Evolutionary conservation across 2,113 vertebrate species (phyloP).

Genomic region (Hystrix brachyura): DNA sequence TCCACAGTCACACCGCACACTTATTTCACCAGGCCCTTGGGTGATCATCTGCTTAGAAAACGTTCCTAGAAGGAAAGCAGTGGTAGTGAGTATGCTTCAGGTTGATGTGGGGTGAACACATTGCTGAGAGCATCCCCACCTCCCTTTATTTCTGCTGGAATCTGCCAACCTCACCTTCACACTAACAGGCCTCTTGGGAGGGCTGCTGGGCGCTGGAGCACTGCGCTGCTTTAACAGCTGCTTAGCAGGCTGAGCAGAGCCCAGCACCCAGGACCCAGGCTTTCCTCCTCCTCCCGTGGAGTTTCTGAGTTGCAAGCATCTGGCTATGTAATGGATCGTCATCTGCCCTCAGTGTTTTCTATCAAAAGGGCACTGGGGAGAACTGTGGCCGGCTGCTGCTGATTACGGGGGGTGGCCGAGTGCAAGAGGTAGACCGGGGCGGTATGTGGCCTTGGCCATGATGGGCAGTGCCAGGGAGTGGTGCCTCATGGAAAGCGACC

Average conservation of each 20-base stretch:
- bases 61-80: not conserved
- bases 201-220: not conserved
- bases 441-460: slow-evolving; percentile 87
- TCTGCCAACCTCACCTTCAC: not conserved
- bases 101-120: not conserved
- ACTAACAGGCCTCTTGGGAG: not conserved
- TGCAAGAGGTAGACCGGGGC: slow-evolving; percentile 31
- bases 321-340: accelerated
- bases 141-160: not conserved
- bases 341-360: not conserved
- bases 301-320: not conserved
- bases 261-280: not conserved
- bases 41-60: not conserved
- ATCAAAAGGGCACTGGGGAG: not conserved
- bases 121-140: not conserved
- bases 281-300: not conserved
- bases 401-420: not conserved
- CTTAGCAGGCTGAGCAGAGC: not conserved
- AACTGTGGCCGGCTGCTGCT: not conserved
- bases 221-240: not conserved
- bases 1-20: not conserved
- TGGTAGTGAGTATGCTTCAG: not conserved
- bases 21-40: not conserved
- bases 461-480: slow-evolving; percentile 97
- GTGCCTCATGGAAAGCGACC: slow-evolving; percentile 99